phyloP scores from a whole-genome alignment of 2,797 vertebrate species.

The Chromobotia macracanthus region DNA sequence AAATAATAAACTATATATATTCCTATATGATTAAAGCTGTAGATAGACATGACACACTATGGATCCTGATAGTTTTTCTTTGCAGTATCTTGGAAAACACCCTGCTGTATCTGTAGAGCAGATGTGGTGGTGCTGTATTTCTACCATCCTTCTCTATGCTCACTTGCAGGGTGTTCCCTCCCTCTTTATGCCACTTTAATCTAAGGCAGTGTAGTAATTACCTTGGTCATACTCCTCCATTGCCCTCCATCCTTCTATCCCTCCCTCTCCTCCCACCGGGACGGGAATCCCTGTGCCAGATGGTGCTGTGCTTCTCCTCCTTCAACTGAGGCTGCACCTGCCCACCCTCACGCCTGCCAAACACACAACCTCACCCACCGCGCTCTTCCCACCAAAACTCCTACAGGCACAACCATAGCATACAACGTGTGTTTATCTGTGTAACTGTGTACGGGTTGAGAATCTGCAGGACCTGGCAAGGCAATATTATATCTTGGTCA shows the following conservation, averaged over 20 bases:
- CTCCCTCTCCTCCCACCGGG: conserved; percentile 66
- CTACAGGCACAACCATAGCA: conserved; percentile 11
- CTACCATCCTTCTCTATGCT: not conserved
- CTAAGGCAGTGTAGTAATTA: conserved; percentile 68
- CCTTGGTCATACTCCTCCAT: conserved; percentile 50
- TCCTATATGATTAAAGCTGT: not conserved
- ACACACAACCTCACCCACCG: conserved; percentile 27
- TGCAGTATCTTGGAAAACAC: not conserved
- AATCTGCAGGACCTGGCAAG: not conserved
- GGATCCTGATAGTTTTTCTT: not conserved
- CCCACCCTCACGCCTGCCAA: conserved; percentile 44
- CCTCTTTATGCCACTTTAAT: conserved; percentile 56
- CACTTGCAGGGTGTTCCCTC: not conserved
- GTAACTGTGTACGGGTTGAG: not conserved
- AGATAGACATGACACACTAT: not conserved
- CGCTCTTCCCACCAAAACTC: conserved; percentile 38
- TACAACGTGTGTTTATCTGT: not conserved
- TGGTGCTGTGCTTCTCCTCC: conserved; percentile 72
- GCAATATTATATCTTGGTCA: not conserved
- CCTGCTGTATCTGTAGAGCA: not conserved
- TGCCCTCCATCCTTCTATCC: conserved; percentile 32
- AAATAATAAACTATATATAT: not conserved
- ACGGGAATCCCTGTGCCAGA: conserved; percentile 76
- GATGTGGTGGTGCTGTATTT: not conserved
- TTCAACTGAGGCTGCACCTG: conserved; percentile 67